These are phyloP conservation scores for Chamaetylas fuelleborni DNA, from an alignment of 2,113 vertebrate species.

Conservation along the genomic window DNA sequence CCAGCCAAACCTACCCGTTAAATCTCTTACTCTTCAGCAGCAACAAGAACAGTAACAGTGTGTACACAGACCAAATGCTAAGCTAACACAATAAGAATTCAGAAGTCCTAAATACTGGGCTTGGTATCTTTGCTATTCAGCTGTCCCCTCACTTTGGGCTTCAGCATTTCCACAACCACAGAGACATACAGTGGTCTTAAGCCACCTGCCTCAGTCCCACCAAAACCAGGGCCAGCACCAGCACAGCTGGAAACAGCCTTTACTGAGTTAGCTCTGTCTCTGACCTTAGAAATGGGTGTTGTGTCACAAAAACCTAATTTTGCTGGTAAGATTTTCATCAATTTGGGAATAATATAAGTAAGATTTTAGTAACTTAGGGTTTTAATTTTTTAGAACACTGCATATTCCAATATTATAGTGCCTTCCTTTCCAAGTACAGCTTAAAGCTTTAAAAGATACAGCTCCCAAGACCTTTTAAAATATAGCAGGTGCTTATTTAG, in stretches of 20 bases:
- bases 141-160: not conserved
- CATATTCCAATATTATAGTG: not conserved
- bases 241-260: not conserved
- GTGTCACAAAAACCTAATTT: not conserved
- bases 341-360: not conserved
- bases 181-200: rapidly evolving
- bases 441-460: not conserved
- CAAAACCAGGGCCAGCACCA: too few species aligned
- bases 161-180: not conserved
- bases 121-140: not conserved
- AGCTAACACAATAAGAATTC: not conserved
- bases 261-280: not conserved
- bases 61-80: not conserved
- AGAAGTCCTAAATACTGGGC: not conserved
- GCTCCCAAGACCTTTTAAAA: not conserved
- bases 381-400: not conserved
- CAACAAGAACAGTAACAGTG: not conserved
- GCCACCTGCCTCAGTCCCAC: not conserved
- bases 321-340: not conserved
- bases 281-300: not conserved
- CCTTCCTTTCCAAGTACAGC: not conserved
- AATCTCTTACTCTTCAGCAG: not conserved
- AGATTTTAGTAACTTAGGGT: not conserved
- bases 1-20: not conserved
- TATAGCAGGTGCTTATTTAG: not conserved